These are phyloP conservation scores for Spinus olivaceus DNA, from an alignment of 2,797 vertebrate species.

Conservation along the genomic window DNA sequence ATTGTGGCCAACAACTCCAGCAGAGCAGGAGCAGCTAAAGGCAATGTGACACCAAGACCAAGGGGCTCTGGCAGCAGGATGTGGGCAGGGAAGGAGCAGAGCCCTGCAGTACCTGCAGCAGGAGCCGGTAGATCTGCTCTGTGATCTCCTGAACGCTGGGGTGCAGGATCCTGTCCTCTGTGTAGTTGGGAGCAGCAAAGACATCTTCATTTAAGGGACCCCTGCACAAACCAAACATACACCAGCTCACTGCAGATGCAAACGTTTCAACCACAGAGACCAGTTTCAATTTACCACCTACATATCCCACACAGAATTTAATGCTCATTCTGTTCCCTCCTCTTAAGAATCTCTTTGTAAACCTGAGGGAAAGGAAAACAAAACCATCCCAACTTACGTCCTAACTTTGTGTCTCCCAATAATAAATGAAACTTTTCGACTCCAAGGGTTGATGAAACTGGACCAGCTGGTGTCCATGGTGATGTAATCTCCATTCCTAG, in stretches of 20 bases:
- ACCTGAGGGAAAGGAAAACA: background rate
- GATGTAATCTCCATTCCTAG: conserved; percentile 91
- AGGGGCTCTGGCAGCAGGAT: background rate
- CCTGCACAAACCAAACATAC: conserved; percentile 68
- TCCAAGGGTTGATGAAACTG: conserved; percentile 97
- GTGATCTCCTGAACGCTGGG: conserved; percentile 88
- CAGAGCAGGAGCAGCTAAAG: background rate
- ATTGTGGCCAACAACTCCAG: background rate
- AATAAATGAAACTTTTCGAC: conserved; percentile 93
- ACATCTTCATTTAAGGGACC: conserved; percentile 95
- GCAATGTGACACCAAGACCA: background rate
- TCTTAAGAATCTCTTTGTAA: background rate
- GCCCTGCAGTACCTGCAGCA: conserved; percentile 84
- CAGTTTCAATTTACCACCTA: background rate
- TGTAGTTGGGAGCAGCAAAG: conserved; percentile 75
- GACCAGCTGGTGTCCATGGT: conserved; percentile 97
- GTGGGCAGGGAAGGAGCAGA: background rate
- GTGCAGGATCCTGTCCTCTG: conserved; percentile 79
- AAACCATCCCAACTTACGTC: conserved; percentile 80
- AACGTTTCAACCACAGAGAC: background rate
- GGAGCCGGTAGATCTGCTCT: conserved; percentile 90
- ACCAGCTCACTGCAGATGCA: background rate
- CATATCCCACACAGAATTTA: background rate
- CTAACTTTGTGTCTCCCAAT: conserved; percentile 97
- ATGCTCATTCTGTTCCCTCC: background rate